These are phyloP conservation scores for Cydia splendana DNA, from an alignment of 1,140 invertebrate species.

Conservation along the genomic window DNA sequence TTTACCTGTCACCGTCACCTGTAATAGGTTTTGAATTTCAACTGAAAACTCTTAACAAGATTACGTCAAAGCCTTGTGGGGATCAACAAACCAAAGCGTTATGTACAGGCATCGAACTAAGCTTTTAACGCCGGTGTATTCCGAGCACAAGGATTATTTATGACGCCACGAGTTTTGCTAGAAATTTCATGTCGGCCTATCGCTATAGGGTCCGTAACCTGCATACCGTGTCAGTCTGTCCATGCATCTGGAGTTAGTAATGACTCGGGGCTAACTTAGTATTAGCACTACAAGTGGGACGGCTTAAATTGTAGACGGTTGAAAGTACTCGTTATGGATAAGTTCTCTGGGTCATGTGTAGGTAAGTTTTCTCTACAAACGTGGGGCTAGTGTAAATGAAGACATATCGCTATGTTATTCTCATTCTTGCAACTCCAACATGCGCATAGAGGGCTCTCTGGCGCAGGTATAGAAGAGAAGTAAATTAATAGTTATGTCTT, in stretches of 20 bases:
- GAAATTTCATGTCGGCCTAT: constrained; percentile 30
- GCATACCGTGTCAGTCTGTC: constrained; percentile 31
- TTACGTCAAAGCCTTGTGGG: background rate
- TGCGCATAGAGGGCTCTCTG: too few species aligned
- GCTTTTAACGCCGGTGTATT: background rate
- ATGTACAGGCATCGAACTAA: background rate
- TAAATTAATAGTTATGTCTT: too few species aligned
- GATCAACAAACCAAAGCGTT: background rate
- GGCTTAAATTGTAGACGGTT: constrained; percentile 29
- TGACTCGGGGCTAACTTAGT: constrained; percentile 24
- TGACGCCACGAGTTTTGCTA: constrained; percentile 22
- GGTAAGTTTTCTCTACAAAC: constrained; percentile 26
- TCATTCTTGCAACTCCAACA: background rate
- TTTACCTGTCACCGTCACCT: background rate
- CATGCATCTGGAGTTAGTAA: constrained; percentile 30
- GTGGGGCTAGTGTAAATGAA: background rate
- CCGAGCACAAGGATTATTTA: constrained; percentile 25
- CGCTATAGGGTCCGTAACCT: constrained; percentile 22
- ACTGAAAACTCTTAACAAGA: background rate
- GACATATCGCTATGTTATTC: background rate
- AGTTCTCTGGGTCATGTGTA: constrained; percentile 28
- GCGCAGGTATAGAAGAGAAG: too few species aligned
- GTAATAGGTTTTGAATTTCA: background rate
- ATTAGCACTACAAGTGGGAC: constrained; percentile 30
- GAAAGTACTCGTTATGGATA: constrained; percentile 31